Conservation (phyloP, 1,140 invertebrate genomes). For the Atta colombica region DNA sequence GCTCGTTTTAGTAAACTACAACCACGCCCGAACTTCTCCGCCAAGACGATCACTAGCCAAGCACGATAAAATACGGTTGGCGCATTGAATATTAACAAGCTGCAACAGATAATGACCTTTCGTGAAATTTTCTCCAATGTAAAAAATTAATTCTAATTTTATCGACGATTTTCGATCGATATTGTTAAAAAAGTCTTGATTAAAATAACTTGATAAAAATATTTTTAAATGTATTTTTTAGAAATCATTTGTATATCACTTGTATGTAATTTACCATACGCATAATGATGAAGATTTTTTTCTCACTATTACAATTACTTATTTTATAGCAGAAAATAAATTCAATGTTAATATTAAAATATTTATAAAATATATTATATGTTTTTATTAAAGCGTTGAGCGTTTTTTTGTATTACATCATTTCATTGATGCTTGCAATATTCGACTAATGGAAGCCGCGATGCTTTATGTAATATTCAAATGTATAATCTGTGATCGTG, state of each 20-base stretch:
- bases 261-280: background rate
- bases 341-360: background rate
- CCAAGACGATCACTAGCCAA: conserved; percentile 59
- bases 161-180: background rate
- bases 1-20: conserved; percentile 53
- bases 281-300: background rate
- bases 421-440: background rate
- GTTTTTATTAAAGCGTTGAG: conserved; percentile 17
- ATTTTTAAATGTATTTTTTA: background rate
- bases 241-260: background rate
- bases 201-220: background rate
- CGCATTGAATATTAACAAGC: conserved; percentile 38
- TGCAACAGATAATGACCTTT: background rate
- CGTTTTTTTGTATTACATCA: background rate
- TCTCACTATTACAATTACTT: background rate
- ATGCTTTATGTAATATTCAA: background rate
- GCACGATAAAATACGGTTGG: conserved; percentile 23
- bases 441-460: background rate
- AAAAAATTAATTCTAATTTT: conserved; percentile 15
- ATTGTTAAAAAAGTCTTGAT: background rate
- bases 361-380: background rate
- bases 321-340: background rate
- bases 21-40: background rate
- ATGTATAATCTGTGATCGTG: conserved; percentile 12
- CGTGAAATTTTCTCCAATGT: background rate